Conservation (phyloP, 2,888 invertebrate species). For the Acronicta alni region DNA sequence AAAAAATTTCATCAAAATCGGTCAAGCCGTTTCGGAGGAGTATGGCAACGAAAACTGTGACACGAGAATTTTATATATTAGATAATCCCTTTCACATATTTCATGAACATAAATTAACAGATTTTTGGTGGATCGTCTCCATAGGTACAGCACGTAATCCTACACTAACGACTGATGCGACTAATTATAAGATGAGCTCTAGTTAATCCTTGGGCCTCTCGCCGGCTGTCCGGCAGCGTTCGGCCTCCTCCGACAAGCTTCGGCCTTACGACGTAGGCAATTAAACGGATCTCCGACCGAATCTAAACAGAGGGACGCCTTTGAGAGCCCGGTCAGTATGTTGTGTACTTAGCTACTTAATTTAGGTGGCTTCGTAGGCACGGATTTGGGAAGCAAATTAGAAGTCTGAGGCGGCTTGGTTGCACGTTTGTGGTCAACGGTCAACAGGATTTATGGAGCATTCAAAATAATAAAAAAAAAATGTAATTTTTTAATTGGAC, state of each 20-base stretch:
- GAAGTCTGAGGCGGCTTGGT: constrained; percentile 19
- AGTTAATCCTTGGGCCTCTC: constrained; percentile 59
- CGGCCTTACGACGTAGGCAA: constrained; percentile 55
- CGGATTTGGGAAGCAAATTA: constrained; percentile 51
- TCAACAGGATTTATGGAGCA: too few relatives aligned
- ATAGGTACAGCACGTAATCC: constrained; percentile 48
- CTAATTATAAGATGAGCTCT: constrained; percentile 68
- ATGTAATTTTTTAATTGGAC: neutral
- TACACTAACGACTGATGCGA: constrained; percentile 49
- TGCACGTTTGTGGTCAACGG: constrained; percentile 3
- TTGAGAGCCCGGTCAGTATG: constrained; percentile 44
- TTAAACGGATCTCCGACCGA: constrained; percentile 58
- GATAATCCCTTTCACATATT: too few relatives aligned
- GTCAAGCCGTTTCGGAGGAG: too few relatives aligned
- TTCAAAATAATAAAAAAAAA: neutral
- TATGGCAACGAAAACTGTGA: too few relatives aligned
- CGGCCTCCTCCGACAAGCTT: constrained; percentile 52
- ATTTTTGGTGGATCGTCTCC: constrained; percentile 29
- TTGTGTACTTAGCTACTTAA: constrained; percentile 57
- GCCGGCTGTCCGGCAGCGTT: constrained; percentile 38
- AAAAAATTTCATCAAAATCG: too few relatives aligned
- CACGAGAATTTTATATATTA: too few relatives aligned
- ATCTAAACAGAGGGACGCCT: constrained; percentile 57
- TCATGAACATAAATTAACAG: constrained; percentile 18
- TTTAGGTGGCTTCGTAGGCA: constrained; percentile 49